These are phyloP conservation scores for Brachypodius melanocephalos DNA, from an alignment of 2,113 vertebrate genomes.

Conservation along the genomic window DNA sequence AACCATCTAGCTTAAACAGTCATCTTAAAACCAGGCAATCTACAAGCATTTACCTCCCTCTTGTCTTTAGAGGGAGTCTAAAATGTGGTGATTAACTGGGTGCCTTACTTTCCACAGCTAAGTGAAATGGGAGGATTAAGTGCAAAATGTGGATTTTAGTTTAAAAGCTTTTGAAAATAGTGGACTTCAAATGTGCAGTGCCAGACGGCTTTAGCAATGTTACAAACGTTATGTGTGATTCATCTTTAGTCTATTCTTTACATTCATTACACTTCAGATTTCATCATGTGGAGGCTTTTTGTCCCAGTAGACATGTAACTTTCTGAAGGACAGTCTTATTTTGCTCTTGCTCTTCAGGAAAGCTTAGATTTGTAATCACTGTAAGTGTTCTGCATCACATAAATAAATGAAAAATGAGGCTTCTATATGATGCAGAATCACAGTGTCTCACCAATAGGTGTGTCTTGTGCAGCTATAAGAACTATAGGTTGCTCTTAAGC, in stretches of 20 bases:
- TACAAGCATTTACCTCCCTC: background rate
- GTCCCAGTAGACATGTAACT: background rate
- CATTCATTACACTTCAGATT: background rate
- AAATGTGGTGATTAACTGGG: background rate
- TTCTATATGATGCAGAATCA: background rate
- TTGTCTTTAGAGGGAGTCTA: background rate
- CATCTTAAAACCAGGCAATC: background rate
- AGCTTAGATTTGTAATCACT: background rate
- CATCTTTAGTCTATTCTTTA: background rate
- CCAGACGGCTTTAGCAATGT: background rate
- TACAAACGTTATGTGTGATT: background rate
- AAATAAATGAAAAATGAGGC: background rate
- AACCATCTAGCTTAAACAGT: background rate
- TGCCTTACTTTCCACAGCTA: background rate
- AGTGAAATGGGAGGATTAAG: background rate
- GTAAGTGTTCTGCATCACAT: background rate
- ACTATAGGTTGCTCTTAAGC: background rate
- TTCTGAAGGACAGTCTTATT: background rate
- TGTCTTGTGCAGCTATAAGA: background rate
- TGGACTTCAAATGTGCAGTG: background rate
- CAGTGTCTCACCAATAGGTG: background rate
- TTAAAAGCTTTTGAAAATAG: slow-evolving; percentile 14
- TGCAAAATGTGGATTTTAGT: background rate
- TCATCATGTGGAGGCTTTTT: background rate
- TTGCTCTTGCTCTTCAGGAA: background rate